Evolutionary conservation across 2,113 vertebrate genomes (phyloP).

Genomic region (Cariama cristata): DNA sequence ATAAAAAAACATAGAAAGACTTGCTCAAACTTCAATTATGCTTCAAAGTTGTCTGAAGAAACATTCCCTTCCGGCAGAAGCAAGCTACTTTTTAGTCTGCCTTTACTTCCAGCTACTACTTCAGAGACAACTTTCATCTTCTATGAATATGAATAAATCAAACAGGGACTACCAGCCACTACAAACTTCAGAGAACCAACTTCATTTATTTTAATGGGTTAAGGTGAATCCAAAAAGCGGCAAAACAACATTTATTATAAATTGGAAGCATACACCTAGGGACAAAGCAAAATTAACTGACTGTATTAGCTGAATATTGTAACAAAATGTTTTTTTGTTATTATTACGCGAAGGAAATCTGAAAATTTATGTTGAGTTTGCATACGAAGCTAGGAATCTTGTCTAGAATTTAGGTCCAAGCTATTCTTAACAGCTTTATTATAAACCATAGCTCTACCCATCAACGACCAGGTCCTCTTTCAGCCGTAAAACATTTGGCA

Average conservation of each 20-base stretch:
- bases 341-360: not conserved
- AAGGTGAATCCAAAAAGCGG: not conserved
- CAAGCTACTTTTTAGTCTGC: not conserved
- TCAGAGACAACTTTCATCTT: not conserved
- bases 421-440: not conserved
- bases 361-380: not conserved
- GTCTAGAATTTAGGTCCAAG: not conserved
- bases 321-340: not conserved
- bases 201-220: not conserved
- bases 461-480: too few species aligned
- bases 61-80: not conserved
- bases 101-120: not conserved
- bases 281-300: not conserved
- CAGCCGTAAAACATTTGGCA: not conserved
- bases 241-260: not conserved
- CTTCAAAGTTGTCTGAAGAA: not conserved
- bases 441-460: not conserved
- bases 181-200: not conserved
- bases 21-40: not conserved
- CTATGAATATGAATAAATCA: not conserved
- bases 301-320: too few species aligned
- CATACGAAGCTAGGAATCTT: accelerated
- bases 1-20: not conserved
- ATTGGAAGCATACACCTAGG: accelerated
- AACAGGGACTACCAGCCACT: not conserved